Evolutionary conservation across 2,888 invertebrate genomes (phyloP).

Genomic region (Esperia sulphurella): DNA sequence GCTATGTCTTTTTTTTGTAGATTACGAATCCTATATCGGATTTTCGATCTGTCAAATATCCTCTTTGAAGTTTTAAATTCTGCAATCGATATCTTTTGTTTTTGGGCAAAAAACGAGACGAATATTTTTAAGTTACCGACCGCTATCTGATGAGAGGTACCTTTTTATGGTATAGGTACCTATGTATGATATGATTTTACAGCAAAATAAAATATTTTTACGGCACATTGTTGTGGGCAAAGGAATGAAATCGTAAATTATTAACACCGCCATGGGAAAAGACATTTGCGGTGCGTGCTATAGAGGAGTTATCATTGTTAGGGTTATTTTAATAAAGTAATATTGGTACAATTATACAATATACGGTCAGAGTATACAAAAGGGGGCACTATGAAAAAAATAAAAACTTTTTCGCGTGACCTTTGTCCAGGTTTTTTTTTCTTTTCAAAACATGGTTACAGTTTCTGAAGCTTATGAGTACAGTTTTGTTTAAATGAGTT

Average conservation of each 20-base stretch:
- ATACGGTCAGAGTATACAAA: too few relatives aligned
- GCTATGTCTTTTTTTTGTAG: conserved; percentile 26
- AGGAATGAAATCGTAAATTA: conserved; percentile 31
- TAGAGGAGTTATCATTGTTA: too few relatives aligned
- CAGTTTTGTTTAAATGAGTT: too few relatives aligned
- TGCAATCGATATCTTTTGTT: conserved; percentile 5
- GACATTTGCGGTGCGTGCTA: conserved; percentile 16
- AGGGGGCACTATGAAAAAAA: too few relatives aligned
- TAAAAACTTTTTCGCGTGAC: too few relatives aligned
- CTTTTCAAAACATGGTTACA: too few relatives aligned
- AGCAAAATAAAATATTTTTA: conserved; percentile 22
- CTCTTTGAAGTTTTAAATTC: background rate
- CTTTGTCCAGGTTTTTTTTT: too few relatives aligned
- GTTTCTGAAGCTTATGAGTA: too few relatives aligned
- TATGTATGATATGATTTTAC: background rate
- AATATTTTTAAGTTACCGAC: too few relatives aligned
- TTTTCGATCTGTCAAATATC: conserved; percentile 9
- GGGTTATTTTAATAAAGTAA: too few relatives aligned
- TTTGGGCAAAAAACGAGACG: background rate
- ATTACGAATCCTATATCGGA: conserved; percentile 26
- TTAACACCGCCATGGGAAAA: conserved; percentile 25
- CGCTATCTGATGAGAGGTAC: too few relatives aligned
- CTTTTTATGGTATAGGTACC: background rate
- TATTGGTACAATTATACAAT: too few relatives aligned
- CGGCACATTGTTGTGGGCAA: conserved; percentile 36